Evolutionary conservation across 2,797 vertebrate genomes (phyloP).

Genomic region (Brachyalestes nurse): DNA sequence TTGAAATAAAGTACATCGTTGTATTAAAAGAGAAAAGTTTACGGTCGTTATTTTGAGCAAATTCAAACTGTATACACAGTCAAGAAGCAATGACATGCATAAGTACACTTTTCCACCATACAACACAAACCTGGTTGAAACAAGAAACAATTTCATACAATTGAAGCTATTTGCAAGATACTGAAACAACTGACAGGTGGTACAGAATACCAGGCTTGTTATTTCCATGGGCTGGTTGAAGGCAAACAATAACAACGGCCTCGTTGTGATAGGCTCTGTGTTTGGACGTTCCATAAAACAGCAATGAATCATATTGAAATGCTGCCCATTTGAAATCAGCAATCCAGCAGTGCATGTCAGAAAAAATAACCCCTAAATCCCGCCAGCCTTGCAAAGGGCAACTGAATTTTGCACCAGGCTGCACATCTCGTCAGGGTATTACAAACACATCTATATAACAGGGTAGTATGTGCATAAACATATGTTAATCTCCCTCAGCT

Average conservation of each 20-base stretch:
- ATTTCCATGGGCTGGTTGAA: slow-evolving; percentile 47
- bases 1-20: no score
- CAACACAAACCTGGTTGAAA: not conserved
- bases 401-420: slow-evolving; percentile 34
- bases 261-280: slow-evolving; percentile 53
- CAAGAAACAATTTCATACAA: slow-evolving; percentile 4
- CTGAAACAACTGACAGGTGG: slow-evolving; percentile 1
- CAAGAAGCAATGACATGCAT: not conserved
- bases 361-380: slow-evolving; percentile 67
- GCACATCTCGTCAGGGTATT: slow-evolving; percentile 45
- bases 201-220: not conserved
- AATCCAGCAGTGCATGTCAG: slow-evolving; percentile 64
- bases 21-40: no score
- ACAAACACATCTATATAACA: slow-evolving; percentile 68
- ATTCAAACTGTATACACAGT: not conserved
- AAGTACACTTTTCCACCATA: not conserved
- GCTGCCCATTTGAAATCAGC: slow-evolving; percentile 59
- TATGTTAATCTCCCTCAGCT: slow-evolving; percentile 61
- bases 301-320: slow-evolving; percentile 60
- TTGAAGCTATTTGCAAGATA: not conserved
- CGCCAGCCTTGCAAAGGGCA: slow-evolving; percentile 17
- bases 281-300: slow-evolving; percentile 63
- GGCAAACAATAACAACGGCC: slow-evolving; percentile 59
- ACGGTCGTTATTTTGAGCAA: no score
- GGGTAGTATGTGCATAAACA: slow-evolving; percentile 64